A percentile compares a stretch with the other conserved stretches of the same genome.
phyloP scores from a whole-genome alignment of 2,113 vertebrate genomes.

The Otocyon megalotis region DNA sequence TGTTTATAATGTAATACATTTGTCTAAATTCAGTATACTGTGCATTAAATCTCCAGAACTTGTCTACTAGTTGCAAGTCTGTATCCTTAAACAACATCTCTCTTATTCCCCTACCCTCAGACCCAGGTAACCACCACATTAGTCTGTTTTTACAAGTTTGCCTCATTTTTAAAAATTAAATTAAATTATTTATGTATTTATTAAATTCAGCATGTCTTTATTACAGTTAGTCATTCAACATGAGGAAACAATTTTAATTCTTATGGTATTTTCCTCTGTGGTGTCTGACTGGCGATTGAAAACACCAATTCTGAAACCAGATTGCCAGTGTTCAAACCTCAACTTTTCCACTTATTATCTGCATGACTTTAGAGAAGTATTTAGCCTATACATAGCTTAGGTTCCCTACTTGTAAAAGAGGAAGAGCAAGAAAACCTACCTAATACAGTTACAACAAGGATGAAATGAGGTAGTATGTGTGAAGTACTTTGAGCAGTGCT shows the following conservation, averaged over 20 bases:
- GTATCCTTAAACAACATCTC: neutral
- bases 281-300: neutral
- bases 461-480: neutral
- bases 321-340: neutral
- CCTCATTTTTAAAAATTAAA: neutral
- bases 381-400: neutral
- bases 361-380: neutral
- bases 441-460: neutral
- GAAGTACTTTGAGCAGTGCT: neutral
- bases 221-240: neutral
- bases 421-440: neutral
- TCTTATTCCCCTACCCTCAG: neutral
- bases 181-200: no score
- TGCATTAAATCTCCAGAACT: neutral
- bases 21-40: neutral
- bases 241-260: neutral
- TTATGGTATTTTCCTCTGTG: slow-evolving; percentile 12
- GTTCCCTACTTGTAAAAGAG: neutral
- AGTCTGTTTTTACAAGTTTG: neutral
- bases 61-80: neutral
- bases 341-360: neutral
- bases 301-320: neutral
- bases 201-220: neutral
- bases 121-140: neutral
- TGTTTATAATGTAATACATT: neutral